A percentile compares a stretch with the other conserved stretches of the same genome.
phyloP scores from a whole-genome alignment of 2,888 invertebrate species.

The Lissonota sp. region DNA sequence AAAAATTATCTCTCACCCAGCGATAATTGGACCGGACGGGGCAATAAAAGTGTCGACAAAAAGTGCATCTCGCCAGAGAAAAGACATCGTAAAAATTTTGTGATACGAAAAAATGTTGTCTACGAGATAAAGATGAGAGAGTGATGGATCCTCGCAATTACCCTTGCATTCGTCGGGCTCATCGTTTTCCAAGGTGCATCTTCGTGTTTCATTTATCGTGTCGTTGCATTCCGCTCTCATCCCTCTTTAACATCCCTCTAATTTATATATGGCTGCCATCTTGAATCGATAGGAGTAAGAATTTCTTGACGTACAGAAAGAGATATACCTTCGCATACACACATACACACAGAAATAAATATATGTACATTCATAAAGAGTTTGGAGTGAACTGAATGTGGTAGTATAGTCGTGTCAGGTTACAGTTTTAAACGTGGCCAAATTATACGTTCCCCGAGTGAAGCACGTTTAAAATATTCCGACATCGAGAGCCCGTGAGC shows the following conservation, averaged over 20 bases:
- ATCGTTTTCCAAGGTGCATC: background rate
- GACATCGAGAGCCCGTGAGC: conserved; percentile 68
- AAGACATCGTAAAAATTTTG: no score
- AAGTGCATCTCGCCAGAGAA: no score
- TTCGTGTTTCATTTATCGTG: conserved; percentile 6
- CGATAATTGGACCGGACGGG: no score
- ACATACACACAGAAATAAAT: no score
- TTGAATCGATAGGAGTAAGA: conserved; percentile 79
- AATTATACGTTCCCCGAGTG: conserved; percentile 81
- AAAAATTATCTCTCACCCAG: no score
- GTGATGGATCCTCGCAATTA: background rate
- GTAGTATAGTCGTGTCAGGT: conserved; percentile 81
- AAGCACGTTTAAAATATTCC: conserved; percentile 81
- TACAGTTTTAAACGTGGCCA: conserved; percentile 82
- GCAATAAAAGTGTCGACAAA: no score
- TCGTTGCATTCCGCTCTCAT: conserved; percentile 65
- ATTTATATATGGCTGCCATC: conserved; percentile 80
- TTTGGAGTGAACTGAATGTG: conserved; percentile 65
- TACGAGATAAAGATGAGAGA: no score
- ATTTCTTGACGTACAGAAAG: conserved; percentile 57
- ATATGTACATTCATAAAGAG: conserved; percentile 50
- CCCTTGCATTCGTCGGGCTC: conserved; percentile 33
- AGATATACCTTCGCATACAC: background rate
- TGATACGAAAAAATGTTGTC: no score
- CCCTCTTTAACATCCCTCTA: conserved; percentile 70